Evolutionary conservation across 2,113 vertebrate genomes (phyloP), one percentile per base, ranked within the genome.

Genomic region (Hystrix cristata): DNA sequence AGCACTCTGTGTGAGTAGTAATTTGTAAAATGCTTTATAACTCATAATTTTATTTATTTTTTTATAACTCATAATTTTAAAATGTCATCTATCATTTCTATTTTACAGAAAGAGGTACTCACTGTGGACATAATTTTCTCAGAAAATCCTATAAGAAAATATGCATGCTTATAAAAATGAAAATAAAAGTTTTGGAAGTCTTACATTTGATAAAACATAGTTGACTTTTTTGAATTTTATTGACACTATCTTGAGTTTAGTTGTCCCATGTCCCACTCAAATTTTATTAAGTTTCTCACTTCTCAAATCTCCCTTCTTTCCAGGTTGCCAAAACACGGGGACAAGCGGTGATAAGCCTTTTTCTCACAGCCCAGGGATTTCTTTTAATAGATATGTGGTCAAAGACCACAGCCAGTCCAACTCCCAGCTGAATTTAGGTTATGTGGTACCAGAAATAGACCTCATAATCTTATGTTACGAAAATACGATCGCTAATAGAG

Each of bases 401-500:
- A 96, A 71, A 97, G 96, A 96, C 51, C 79, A 93, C 7, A 76
- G n/a, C 38, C 46, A 92, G 78, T 67, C 79, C 72, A 97, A 85
- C 71, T 96, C 69, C 43, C 53, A 92, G 90, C 93, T 93, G 97
- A 97, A 97, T 96, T 96, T 97, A 97, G 95, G 94, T 90, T 90
- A 46, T 84, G 83, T 18, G 62, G 94, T 94, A 55, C 92, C 65
- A 91, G 96, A 67, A 97, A 94, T 83, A 97, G 94, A 97, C 93
- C 95, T 95, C 53, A 95, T 76, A 84, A 95, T 95, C 96, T 97
- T 95, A 87, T 69, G 21, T 95, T 97, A 96, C 95, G 91, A 95
- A 97, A 96, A 93, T 89, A 91, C n/a, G 16, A 71, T 59, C 89
- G 57, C 87, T 93, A 96, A 48, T 38, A 93, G 46, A 72, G 10